Conservation (phyloP, 2,797 vertebrate species). For the Ispidina picta region DNA sequence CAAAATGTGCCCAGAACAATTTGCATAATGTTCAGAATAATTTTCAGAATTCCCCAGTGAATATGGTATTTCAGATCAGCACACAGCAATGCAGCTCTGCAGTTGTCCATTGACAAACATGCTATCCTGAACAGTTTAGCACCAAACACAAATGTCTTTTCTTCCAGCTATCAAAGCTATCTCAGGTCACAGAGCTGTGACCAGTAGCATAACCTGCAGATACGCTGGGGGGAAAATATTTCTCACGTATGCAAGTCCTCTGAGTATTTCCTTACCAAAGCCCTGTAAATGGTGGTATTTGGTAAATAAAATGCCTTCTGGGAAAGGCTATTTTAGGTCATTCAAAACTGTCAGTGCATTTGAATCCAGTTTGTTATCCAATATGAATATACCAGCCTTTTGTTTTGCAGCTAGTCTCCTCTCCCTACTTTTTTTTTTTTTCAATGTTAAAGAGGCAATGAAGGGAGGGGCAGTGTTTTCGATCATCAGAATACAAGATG, state of each 20-base stretch:
- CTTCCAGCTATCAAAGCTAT: neutral
- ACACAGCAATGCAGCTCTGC: neutral
- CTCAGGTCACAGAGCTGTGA: neutral
- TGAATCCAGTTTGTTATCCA: neutral
- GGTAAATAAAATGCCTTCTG: neutral
- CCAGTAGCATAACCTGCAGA: neutral
- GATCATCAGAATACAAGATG: neutral
- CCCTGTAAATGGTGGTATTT: neutral
- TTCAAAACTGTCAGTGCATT: neutral
- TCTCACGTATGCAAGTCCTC: neutral
- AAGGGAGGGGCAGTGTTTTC: neutral
- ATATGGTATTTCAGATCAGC: constrained; percentile 18
- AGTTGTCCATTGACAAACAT: neutral
- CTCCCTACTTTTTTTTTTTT: neutral
- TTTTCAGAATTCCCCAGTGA: constrained; percentile 37
- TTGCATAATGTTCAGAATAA: constrained; percentile 56
- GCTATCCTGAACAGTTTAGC: neutral
- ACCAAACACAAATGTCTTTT: neutral
- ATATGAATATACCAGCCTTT: neutral
- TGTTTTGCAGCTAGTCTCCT: neutral
- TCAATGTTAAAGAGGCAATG: neutral
- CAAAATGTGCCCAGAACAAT: constrained; percentile 63
- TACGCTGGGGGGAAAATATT: neutral
- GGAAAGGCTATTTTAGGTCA: constrained; percentile 10
- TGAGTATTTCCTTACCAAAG: neutral